Percentiles rank a stretch among this genome's conserved stretches.
Conservation (phyloP, 2,113 vertebrate genomes). For the Chionomys nivalis region DNA sequence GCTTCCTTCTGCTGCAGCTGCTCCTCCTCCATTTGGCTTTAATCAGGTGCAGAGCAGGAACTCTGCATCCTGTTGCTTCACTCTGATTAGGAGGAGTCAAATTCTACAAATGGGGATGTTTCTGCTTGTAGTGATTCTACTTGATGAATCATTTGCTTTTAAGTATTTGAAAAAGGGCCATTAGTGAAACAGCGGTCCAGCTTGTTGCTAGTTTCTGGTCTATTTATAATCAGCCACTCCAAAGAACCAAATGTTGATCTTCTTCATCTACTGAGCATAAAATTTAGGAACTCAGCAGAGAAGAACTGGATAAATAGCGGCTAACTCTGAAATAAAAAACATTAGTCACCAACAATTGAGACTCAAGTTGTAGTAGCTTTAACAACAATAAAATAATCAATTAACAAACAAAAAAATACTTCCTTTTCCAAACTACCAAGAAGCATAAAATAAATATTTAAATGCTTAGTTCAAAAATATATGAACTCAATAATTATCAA, state of each 20-base stretch:
- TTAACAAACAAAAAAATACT: not conserved
- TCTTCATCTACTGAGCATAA: conserved; percentile 67
- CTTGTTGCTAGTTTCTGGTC: conserved; percentile 83
- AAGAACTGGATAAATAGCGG: not conserved
- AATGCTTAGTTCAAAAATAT: not conserved
- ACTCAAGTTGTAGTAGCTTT: not conserved
- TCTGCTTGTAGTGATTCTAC: conserved; percentile 87
- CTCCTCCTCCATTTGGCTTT: conserved; percentile 91
- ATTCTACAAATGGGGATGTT: conserved; percentile 92
- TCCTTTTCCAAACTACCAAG: not conserved
- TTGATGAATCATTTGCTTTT: conserved; percentile 93
- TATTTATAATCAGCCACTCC: conserved; percentile 84
- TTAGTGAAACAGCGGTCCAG: conserved; percentile 83
- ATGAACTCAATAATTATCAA: not conserved
- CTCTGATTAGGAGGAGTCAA: conserved; percentile 95
- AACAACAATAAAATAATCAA: not conserved
- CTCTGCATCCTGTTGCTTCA: conserved; percentile 93
- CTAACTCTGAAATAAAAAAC: conserved; percentile 50
- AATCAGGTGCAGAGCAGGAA: conserved; percentile 96
- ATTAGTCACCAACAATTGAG: not conserved
- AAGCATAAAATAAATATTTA: conserved; percentile 7
- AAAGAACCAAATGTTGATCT: conserved; percentile 75
- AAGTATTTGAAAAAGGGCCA: conserved; percentile 86
- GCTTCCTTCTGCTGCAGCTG: conserved; percentile 87
- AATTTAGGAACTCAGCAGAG: conserved; percentile 61